Conservation (phyloP, 2,113 vertebrate species). For the Tamias sibiricus region DNA sequence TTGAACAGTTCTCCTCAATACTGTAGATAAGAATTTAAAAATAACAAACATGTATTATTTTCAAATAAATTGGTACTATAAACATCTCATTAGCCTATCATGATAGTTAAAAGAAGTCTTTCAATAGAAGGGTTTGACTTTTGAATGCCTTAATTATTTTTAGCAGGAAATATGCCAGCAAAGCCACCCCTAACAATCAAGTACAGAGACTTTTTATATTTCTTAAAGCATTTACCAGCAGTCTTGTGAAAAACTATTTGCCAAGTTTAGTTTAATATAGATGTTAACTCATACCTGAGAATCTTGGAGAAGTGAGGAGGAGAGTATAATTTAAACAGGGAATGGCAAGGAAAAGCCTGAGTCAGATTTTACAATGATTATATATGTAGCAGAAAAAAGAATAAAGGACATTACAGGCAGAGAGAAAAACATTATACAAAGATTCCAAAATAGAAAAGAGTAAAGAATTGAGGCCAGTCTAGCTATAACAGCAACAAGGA, state of each 20-base stretch:
- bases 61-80: neutral
- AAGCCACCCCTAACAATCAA: conserved; percentile 7
- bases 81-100: neutral
- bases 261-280: conserved; percentile 21
- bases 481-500: neutral
- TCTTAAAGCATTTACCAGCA: neutral
- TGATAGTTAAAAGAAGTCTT: conserved; percentile 27
- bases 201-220: neutral
- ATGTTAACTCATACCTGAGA: neutral
- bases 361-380: neutral
- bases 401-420: neutral
- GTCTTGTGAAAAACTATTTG: neutral
- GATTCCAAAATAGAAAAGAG: neutral
- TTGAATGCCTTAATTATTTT: conserved; percentile 39
- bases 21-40: conserved; percentile 53
- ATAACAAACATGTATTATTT: neutral
- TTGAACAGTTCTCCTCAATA: conserved; percentile 71
- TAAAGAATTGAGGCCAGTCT: neutral
- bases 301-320: neutral
- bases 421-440: neutral
- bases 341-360: neutral
- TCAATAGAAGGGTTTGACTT: neutral
- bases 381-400: neutral
- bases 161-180: neutral
- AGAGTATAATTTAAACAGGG: neutral